Conservation (phyloP, 23 tunicate genomes). For the Oikopleura vanhoeffeni region DNA sequence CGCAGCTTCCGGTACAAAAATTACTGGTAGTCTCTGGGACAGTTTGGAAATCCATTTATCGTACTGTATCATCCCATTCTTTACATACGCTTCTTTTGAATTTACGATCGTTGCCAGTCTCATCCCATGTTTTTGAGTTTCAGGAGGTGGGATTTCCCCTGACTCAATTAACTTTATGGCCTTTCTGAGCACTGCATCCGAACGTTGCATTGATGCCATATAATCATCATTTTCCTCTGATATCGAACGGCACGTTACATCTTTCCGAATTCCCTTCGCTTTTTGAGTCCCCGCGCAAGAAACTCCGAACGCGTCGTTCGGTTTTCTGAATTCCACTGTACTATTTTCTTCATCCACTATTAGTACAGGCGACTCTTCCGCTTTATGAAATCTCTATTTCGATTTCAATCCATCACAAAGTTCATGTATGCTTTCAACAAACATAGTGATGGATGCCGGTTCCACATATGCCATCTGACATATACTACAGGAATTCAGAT, state of each 20-base stretch:
- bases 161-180: neutral
- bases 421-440: neutral
- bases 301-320: no score
- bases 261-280: no score
- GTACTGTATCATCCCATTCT: neutral
- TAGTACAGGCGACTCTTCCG: neutral
- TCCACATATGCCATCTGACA: neutral
- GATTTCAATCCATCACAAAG: neutral
- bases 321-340: no score
- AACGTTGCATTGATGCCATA: no score
- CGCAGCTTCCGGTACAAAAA: neutral
- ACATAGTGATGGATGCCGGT: neutral
- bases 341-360: no score
- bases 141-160: neutral
- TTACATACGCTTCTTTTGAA: neutral
- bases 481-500: neutral
- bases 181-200: neutral
- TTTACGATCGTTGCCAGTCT: no score
- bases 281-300: no score
- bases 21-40: neutral
- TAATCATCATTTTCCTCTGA: no score
- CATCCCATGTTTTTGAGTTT: neutral
- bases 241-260: no score
- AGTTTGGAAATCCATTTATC: neutral
- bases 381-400: neutral